Percentiles rank a stretch among this genome's conserved stretches.
Conservation (phyloP, 1,140 invertebrate genomes). For the Callitettix versicolor region DNA sequence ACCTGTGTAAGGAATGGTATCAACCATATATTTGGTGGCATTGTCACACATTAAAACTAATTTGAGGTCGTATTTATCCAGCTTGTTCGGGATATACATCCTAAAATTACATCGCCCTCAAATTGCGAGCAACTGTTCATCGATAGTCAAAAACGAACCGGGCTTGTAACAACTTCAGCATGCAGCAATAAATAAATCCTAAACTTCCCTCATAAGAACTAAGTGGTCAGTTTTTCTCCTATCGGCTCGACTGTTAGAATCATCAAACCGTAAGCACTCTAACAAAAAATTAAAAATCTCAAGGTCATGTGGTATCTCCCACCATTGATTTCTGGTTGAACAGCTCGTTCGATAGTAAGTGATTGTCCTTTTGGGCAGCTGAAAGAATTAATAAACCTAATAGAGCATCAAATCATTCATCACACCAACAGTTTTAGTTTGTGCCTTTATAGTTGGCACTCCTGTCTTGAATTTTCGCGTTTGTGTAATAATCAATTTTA, state of each 20-base stretch:
- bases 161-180: conserved; percentile 25
- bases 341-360: conserved; percentile 20
- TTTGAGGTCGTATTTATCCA: conserved; percentile 33
- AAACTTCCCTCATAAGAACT: conserved; percentile 29
- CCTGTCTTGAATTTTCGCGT: no score
- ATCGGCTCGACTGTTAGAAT: conserved; percentile 26
- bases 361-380: conserved; percentile 24
- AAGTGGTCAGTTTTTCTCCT: conserved; percentile 27
- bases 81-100: conserved; percentile 34
- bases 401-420: no score
- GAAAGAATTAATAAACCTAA: conserved; percentile 20
- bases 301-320: conserved; percentile 20
- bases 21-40: conserved; percentile 27
- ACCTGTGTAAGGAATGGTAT: conserved; percentile 30
- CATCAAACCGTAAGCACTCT: conserved; percentile 28
- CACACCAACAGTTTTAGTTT: no score
- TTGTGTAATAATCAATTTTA: no score
- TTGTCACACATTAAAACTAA: conserved; percentile 29
- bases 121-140: conserved; percentile 33
- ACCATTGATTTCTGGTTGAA: conserved; percentile 21
- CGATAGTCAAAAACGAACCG: conserved; percentile 25
- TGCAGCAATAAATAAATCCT: conserved; percentile 31
- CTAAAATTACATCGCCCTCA: conserved; percentile 31
- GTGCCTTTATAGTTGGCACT: no score
- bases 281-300: conserved; percentile 30